phyloP scores from a whole-genome alignment of 2,797 vertebrate genomes.

The Pseudopleuronectes americanus region DNA sequence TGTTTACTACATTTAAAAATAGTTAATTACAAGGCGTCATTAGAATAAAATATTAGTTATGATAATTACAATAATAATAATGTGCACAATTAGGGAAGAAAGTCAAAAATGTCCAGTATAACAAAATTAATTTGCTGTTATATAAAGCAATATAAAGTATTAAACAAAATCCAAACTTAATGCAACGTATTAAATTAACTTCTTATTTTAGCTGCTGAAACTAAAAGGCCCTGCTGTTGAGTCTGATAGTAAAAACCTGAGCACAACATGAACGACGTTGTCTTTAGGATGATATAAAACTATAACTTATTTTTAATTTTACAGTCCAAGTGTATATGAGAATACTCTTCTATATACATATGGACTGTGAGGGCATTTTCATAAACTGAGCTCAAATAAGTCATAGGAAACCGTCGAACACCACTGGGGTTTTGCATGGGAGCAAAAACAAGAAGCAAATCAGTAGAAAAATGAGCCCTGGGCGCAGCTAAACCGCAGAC shows the following conservation, averaged over 20 bases:
- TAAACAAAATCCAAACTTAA: not conserved
- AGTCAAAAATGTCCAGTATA: no score
- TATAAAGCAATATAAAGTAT: not conserved
- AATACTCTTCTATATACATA: not conserved
- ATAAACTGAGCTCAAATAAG: not conserved
- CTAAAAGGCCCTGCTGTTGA: not conserved
- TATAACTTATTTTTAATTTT: not conserved
- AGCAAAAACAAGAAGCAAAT: constrained; percentile 48
- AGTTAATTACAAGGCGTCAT: not conserved
- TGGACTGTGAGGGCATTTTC: not conserved
- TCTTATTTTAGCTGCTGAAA: not conserved
- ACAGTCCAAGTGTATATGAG: not conserved
- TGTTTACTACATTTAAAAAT: not conserved
- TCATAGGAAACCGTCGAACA: constrained; percentile 5
- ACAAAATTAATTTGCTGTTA: no score
- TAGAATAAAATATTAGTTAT: not conserved
- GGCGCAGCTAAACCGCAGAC: constrained; percentile 40
- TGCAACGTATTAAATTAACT: not conserved
- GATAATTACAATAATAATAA: not conserved
- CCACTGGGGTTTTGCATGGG: constrained; percentile 22
- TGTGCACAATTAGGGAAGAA: no score
- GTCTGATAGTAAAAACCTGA: not conserved
- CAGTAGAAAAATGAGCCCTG: constrained; percentile 43
- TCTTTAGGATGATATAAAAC: not conserved
- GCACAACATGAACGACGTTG: not conserved